These are phyloP conservation scores for Stramonita haemastoma DNA, from an alignment of 2,888 invertebrate species.

Conservation along the genomic window DNA sequence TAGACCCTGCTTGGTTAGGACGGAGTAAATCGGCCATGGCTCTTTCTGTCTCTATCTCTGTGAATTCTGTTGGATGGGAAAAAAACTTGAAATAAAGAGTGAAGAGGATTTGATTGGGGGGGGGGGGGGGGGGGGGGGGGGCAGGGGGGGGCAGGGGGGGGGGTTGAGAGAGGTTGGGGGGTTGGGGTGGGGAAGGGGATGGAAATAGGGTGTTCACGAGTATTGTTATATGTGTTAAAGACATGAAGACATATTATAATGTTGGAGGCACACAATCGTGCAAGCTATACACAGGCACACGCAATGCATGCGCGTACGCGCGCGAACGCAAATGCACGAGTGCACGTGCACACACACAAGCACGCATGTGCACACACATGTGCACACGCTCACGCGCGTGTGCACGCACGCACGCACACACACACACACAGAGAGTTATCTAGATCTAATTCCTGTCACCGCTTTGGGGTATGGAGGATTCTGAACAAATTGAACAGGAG, in stretches of 20 bases:
- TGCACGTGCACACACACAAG: not conserved
- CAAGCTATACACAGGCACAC: too few relatives aligned
- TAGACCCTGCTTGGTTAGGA: not conserved
- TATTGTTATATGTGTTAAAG: too few relatives aligned
- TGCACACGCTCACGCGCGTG: not conserved
- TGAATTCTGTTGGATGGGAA: not conserved
- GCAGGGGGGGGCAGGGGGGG: not conserved
- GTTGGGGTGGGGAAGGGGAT: not conserved
- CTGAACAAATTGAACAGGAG: too few relatives aligned
- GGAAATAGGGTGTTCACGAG: not conserved
- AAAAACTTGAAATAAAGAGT: not conserved
- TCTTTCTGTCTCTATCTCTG: too few relatives aligned
- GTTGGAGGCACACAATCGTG: too few relatives aligned
- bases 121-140: not conserved
- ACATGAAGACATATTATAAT: too few relatives aligned
- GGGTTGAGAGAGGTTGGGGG: not conserved
- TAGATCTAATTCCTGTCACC: too few relatives aligned
- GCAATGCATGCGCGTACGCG: too few relatives aligned
- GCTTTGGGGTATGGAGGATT: too few relatives aligned
- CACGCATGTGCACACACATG: not conserved
- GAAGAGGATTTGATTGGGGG: not conserved
- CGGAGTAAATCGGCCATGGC: constrained; percentile 22
- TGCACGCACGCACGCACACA: too few relatives aligned
- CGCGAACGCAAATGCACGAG: not conserved
- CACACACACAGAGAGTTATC: too few relatives aligned